Percentiles rank a stretch among this genome's conserved stretches.
These are phyloP conservation scores for Ameiurus melas DNA, from an alignment of 2,113 vertebrate genomes.

Conservation along the genomic window DNA sequence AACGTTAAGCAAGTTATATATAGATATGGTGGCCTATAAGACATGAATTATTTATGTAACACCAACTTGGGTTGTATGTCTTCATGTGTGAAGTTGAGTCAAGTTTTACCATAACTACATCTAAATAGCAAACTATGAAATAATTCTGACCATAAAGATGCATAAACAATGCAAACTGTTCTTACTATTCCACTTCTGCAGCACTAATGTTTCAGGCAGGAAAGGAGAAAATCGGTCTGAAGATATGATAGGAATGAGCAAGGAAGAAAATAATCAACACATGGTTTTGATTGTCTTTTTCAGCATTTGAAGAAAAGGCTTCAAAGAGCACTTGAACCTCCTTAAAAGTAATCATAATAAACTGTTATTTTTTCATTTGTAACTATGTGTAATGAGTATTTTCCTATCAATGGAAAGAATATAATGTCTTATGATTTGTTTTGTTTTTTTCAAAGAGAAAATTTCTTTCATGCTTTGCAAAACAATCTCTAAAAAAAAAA, in stretches of 20 bases:
- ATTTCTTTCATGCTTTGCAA: not conserved
- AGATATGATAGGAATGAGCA: constrained; percentile 32
- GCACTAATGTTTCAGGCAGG: not conserved
- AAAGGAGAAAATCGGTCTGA: constrained; percentile 19
- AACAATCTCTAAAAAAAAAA: not conserved
- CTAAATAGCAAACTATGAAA: not conserved
- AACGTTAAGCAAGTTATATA: too few species aligned
- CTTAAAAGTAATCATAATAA: not conserved
- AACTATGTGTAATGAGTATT: not conserved
- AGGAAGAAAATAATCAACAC: constrained; percentile 10
- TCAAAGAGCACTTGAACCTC: not conserved
- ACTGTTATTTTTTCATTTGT: not conserved
- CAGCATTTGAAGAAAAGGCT: not conserved
- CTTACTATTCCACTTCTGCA: not conserved
- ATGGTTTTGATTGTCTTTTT: constrained; percentile 34
- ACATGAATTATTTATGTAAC: not conserved
- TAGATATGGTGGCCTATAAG: not conserved
- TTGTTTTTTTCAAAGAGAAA: too few species aligned
- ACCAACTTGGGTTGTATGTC: not conserved
- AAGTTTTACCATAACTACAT: not conserved
- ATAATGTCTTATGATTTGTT: not conserved
- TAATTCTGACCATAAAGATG: not conserved
- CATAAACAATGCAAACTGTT: not conserved
- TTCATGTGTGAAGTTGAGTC: not conserved
- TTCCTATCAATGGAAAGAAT: not conserved